These are phyloP conservation scores for Mesochorus sp. DNA, from an alignment of 2,888 invertebrate genomes.

Conservation along the genomic window DNA sequence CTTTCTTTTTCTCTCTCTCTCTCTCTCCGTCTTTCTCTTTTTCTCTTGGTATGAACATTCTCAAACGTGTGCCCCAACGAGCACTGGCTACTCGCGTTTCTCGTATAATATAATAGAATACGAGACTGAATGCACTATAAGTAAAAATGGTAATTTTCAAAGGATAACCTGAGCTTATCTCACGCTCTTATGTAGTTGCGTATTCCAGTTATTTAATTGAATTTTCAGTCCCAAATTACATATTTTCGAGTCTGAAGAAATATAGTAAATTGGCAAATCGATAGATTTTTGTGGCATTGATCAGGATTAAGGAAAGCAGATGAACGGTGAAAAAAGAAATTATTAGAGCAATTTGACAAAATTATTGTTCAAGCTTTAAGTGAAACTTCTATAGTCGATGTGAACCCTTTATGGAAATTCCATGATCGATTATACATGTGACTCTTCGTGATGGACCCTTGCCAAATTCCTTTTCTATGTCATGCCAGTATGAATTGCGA, in stretches of 20 bases:
- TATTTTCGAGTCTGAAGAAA: not conserved
- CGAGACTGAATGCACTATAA: too few relatives aligned
- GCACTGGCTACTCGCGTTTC: not conserved
- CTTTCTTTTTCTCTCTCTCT: not conserved
- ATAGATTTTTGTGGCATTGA: too few relatives aligned
- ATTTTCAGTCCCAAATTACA: not conserved
- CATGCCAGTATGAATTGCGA: slow-evolving; percentile 20
- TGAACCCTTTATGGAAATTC: slow-evolving; percentile 11
- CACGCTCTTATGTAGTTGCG: too few relatives aligned
- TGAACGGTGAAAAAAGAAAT: not conserved
- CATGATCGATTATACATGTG: slow-evolving; percentile 60
- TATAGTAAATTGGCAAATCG: too few relatives aligned
- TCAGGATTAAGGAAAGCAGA: too few relatives aligned
- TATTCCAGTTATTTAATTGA: not conserved
- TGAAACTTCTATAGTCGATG: slow-evolving; percentile 48
- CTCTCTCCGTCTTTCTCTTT: not conserved
- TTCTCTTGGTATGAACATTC: slow-evolving; percentile 25
- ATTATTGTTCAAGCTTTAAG: slow-evolving; percentile 28
- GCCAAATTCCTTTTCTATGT: slow-evolving; percentile 53
- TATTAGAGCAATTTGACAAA: not conserved
- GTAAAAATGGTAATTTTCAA: not conserved
- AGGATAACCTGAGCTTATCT: too few relatives aligned
- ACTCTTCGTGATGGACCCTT: slow-evolving; percentile 47
- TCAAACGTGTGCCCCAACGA: slow-evolving; percentile 32
- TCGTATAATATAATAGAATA: too few relatives aligned